Evolutionary conservation across 1,140 invertebrate species (phyloP).

Genomic region (Pygmarrhopalites habei): DNA sequence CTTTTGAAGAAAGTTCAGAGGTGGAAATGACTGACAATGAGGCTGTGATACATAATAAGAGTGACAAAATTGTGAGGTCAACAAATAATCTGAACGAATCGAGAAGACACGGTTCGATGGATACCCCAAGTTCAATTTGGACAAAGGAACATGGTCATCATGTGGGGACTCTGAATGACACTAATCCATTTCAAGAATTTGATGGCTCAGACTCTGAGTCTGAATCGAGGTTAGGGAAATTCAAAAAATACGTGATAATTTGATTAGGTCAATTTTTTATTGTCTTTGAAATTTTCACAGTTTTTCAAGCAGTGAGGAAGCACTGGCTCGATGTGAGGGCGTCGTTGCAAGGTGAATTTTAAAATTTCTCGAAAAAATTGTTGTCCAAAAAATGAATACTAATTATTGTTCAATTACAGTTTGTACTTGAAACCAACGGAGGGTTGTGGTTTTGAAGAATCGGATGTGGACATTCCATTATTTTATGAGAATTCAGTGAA

Average conservation of each 20-base stretch:
- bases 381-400: too few species aligned
- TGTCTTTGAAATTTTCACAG: too few species aligned
- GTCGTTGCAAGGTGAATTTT: constrained; percentile 63
- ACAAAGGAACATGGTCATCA: constrained; percentile 40
- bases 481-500: constrained; percentile 61
- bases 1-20: constrained; percentile 53
- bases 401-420: too few species aligned
- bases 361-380: too few species aligned
- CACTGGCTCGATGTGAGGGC: constrained; percentile 62
- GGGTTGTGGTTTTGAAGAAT: constrained; percentile 46
- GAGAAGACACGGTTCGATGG: constrained; percentile 44
- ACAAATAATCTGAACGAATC: not conserved
- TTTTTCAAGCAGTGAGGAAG: constrained; percentile 67
- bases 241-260: too few species aligned
- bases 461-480: constrained; percentile 46
- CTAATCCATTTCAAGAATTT: not conserved
- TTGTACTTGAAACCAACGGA: constrained; percentile 58
- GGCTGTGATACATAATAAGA: too few species aligned
- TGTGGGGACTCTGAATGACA: constrained; percentile 31
- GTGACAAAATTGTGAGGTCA: too few species aligned
- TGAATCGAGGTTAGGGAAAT: too few species aligned
- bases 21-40: not conserved
- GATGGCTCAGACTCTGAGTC: constrained; percentile 57
- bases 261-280: too few species aligned
- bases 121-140: constrained; percentile 35